These are phyloP conservation scores for Hesperophylax magnus DNA, from an alignment of 1,140 invertebrate genomes.

Conservation along the genomic window DNA sequence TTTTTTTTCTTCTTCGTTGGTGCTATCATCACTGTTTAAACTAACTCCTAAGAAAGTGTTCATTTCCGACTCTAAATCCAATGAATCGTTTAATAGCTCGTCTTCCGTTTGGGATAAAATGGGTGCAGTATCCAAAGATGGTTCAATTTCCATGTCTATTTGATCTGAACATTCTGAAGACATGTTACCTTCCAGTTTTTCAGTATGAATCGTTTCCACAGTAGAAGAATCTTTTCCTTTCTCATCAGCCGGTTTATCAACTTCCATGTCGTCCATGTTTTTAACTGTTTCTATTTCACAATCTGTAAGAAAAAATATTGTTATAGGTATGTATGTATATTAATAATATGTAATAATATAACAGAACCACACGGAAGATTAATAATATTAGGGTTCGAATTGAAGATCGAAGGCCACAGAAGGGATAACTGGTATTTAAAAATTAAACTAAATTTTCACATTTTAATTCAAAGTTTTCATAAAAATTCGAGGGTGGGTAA, in stretches of 20 bases:
- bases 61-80: constrained; percentile 21
- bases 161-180: not conserved
- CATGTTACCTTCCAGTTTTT: not conserved
- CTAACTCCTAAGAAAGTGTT: constrained; percentile 8
- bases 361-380: too few species aligned
- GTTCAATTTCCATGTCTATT: not conserved
- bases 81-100: constrained; percentile 19
- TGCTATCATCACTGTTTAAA: constrained; percentile 3
- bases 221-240: not conserved
- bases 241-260: not conserved
- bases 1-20: not conserved
- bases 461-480: too few species aligned
- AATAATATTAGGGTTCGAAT: too few species aligned
- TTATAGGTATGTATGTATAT: too few species aligned
- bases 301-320: too few species aligned
- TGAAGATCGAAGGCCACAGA: too few species aligned
- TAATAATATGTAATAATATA: too few species aligned
- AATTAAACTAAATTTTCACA: too few species aligned
- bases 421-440: too few species aligned
- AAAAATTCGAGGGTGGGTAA: too few species aligned
- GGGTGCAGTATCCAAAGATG: not conserved
- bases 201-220: not conserved
- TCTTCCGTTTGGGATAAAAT: constrained; percentile 24
- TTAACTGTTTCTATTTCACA: not conserved
- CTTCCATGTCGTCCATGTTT: not conserved